Conservation (phyloP, 2,888 invertebrate genomes). For the Sialis lutaria region DNA sequence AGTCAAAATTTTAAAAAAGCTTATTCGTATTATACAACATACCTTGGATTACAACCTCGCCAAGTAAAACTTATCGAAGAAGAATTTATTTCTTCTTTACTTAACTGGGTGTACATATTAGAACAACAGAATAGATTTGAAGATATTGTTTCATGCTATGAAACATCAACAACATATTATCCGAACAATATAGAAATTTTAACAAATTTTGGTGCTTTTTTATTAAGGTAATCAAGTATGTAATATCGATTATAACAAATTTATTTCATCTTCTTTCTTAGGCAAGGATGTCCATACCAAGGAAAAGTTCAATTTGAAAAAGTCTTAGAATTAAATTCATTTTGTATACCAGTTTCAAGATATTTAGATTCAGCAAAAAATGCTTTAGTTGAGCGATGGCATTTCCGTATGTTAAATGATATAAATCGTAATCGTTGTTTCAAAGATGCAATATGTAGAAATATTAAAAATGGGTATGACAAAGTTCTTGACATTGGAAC, state of each 20-base stretch:
- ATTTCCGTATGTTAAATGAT: conserved; percentile 71
- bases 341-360: conserved; percentile 39
- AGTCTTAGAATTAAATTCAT: conserved; percentile 29
- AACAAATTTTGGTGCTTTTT: conserved; percentile 30
- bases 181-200: conserved; percentile 28
- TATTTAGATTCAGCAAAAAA: conserved; percentile 51
- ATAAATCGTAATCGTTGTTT: conserved; percentile 46
- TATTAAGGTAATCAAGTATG: conserved; percentile 26
- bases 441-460: conserved; percentile 38
- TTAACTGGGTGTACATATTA: conserved; percentile 17
- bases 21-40: conserved; percentile 19
- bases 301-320: conserved; percentile 21
- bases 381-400: conserved; percentile 58
- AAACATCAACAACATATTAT: conserved; percentile 26
- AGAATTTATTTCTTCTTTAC: conserved; percentile 15
- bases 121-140: conserved; percentile 18
- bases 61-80: conserved; percentile 13
- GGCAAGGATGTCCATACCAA: conserved; percentile 16
- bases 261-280: conserved; percentile 10
- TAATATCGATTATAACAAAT: background rate
- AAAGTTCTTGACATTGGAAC: conserved; percentile 58
- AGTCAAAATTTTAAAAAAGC: conserved; percentile 17
- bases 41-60: conserved; percentile 15
- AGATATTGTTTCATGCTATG: conserved; percentile 23
- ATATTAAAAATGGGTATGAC: conserved; percentile 29